phyloP scores from a whole-genome alignment of 2,113 vertebrate species.

The Crotalus tigris region DNA sequence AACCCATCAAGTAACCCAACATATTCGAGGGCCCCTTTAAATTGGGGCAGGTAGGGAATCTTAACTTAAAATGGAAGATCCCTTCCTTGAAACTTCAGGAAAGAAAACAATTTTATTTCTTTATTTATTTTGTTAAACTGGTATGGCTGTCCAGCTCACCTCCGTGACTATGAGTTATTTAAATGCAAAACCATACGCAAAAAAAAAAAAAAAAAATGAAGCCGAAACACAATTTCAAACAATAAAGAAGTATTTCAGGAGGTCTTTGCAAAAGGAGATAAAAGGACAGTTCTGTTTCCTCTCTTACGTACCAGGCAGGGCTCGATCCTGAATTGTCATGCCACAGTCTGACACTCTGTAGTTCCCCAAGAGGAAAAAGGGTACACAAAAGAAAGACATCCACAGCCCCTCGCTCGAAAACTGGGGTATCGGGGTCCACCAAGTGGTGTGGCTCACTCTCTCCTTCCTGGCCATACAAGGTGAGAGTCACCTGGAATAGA shows the following conservation, averaged over 20 bases:
- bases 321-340: conserved; percentile 88
- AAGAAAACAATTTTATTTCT: not conserved
- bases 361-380: conserved; percentile 87
- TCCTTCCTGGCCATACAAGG: conserved; percentile 82
- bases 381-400: conserved; percentile 90
- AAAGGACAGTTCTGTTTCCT: not conserved
- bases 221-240: not conserved
- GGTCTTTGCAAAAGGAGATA: not conserved
- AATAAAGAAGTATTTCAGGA: not conserved
- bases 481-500: conserved; percentile 82
- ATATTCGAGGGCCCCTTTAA: not conserved
- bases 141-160: not conserved
- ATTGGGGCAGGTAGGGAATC: not conserved
- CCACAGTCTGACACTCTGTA: conserved; percentile 86
- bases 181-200: not conserved
- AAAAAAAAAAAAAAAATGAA: not conserved
- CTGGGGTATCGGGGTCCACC: conserved; percentile 71
- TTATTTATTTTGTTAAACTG: not conserved
- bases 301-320: conserved; percentile 79
- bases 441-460: conserved; percentile 92
- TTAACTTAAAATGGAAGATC: not conserved
- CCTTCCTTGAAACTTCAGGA: conserved; percentile 2
- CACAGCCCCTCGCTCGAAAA: conserved; percentile 86
- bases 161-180: not conserved
- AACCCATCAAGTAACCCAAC: not conserved